These are phyloP conservation scores for Cyphotilapia sp. DNA, from an alignment of 2,113 vertebrate species.

Conservation along the genomic window DNA sequence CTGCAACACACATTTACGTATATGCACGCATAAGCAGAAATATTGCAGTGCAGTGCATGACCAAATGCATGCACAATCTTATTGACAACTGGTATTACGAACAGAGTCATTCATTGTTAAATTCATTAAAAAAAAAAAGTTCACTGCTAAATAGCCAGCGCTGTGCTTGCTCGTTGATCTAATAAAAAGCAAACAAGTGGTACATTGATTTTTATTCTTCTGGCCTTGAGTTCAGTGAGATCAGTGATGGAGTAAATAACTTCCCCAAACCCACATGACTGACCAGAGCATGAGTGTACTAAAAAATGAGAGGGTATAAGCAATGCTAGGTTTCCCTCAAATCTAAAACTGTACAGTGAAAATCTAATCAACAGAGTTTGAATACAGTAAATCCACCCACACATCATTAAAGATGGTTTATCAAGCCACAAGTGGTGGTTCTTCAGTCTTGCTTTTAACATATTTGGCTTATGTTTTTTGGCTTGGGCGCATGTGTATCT, in stretches of 20 bases:
- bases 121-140: background rate
- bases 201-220: conserved; percentile 39
- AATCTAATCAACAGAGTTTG: conserved; percentile 52
- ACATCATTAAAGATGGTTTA: conserved; percentile 50
- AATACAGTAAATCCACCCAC: conserved; percentile 47
- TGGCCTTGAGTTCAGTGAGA: conserved; percentile 31
- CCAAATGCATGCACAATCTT: background rate
- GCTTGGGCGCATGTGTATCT: background rate
- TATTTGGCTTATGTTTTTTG: conserved; percentile 23
- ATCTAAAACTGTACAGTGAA: conserved; percentile 34
- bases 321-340: conserved; percentile 25
- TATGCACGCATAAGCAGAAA: background rate
- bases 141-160: background rate
- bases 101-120: conserved; percentile 23
- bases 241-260: conserved; percentile 41
- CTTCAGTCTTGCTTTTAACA: background rate
- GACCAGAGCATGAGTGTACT: conserved; percentile 45
- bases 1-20: background rate
- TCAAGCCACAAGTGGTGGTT: conserved; percentile 45
- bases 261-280: conserved; percentile 27
- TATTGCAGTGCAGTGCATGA: background rate
- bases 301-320: conserved; percentile 46
- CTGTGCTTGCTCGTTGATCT: background rate
- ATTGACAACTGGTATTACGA: conserved; percentile 11
- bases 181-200: conserved; percentile 24